Percentiles rank a stretch among this genome's conserved stretches.
phyloP scores from a whole-genome alignment of 2,888 invertebrate species.

The Hydrotaea diabolus region DNA sequence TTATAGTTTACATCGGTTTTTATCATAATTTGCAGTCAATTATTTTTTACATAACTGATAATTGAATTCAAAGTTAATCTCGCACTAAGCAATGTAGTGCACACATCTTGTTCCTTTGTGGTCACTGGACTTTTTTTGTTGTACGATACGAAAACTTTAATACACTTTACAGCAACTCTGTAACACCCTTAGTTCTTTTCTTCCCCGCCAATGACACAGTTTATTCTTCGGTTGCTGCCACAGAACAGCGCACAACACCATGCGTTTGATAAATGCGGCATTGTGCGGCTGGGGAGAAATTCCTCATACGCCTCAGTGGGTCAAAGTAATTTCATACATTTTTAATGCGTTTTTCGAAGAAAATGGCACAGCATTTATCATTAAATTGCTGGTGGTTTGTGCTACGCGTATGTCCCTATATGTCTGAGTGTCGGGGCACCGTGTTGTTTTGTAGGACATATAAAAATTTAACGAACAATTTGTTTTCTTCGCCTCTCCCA shows the following conservation, averaged over 20 bases:
- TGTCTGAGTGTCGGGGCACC: background rate
- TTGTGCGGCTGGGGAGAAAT: background rate
- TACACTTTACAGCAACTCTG: background rate
- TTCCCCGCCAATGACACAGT: too few species aligned
- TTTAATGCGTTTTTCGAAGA: conserved; percentile 1
- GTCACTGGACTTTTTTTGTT: background rate
- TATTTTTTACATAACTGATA: too few species aligned
- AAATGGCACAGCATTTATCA: conserved; percentile 15
- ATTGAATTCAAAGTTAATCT: too few species aligned
- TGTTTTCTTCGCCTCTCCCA: background rate
- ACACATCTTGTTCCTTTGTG: too few species aligned
- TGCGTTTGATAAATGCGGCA: conserved; percentile 27
- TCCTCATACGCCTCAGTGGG: conserved; percentile 11
- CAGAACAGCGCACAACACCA: background rate
- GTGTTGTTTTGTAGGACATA: background rate
- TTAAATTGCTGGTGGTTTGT: background rate
- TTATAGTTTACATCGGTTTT: too few species aligned
- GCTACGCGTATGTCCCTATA: too few species aligned
- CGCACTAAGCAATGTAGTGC: too few species aligned
- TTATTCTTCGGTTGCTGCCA: background rate
- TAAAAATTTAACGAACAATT: background rate
- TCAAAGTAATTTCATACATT: conserved; percentile 10
- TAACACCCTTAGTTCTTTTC: background rate
- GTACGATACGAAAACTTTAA: background rate
- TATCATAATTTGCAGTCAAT: too few species aligned